Evolutionary conservation across 2,797 vertebrate species (phyloP).

Genomic region (Sphenodon punctatus): DNA sequence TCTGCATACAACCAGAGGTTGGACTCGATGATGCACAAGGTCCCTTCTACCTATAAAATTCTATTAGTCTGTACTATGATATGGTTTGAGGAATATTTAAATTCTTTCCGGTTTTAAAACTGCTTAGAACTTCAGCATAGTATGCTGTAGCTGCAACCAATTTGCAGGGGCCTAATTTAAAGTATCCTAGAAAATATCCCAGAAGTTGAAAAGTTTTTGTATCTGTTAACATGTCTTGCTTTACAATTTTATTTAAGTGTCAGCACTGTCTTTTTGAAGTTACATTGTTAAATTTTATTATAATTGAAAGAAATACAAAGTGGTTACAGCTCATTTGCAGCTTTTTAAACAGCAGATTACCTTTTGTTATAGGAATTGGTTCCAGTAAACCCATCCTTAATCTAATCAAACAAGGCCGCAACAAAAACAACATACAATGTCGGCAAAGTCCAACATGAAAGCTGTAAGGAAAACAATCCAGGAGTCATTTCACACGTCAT

Average conservation of each 20-base stretch:
- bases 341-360: constrained; percentile 6
- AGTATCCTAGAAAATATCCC: too few species aligned
- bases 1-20: too few species aligned
- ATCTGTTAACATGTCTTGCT: constrained; percentile 18
- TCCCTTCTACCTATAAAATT: too few species aligned
- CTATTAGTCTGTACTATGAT: too few species aligned
- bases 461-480: background rate
- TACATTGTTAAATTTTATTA: constrained; percentile 1
- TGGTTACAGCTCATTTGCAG: constrained; percentile 41
- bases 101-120: background rate
- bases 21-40: too few species aligned
- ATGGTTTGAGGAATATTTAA: too few species aligned
- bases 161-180: too few species aligned
- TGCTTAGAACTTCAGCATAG: too few species aligned
- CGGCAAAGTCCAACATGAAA: background rate
- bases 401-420: constrained; percentile 44
- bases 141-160: background rate
- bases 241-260: constrained; percentile 19
- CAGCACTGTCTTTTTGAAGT: constrained; percentile 26
- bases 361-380: constrained; percentile 35
- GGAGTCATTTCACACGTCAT: background rate
- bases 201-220: background rate
- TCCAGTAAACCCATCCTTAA: constrained; percentile 40
- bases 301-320: constrained; percentile 31
- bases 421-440: constrained; percentile 37